Conservation (phyloP, 2,797 vertebrate genomes). For the Platalea minor region DNA sequence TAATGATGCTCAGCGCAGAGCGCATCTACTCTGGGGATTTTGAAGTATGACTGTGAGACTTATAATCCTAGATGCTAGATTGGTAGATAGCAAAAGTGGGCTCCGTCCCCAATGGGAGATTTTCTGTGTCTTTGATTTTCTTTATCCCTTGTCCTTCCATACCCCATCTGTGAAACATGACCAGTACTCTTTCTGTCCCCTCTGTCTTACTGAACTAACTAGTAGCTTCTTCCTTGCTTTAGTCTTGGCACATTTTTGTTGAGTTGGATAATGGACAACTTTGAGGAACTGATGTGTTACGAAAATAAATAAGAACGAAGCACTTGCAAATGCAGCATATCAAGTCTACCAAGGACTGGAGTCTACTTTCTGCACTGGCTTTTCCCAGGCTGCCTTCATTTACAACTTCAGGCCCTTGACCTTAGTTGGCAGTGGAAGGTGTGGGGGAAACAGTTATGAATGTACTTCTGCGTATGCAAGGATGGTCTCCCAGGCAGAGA, state of each 20-base stretch:
- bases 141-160: background rate
- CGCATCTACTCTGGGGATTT: background rate
- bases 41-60: background rate
- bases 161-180: background rate
- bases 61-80: rapidly evolving
- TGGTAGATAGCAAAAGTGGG: background rate
- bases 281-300: background rate
- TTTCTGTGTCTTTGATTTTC: background rate
- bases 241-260: background rate
- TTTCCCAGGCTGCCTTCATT: background rate
- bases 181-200: background rate
- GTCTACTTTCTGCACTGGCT: background rate
- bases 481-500: background rate
- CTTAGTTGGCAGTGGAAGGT: background rate
- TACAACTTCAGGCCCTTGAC: background rate
- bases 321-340: background rate
- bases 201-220: background rate
- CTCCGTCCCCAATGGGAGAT: background rate
- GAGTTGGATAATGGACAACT: background rate
- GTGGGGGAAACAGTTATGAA: background rate
- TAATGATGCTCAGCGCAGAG: background rate
- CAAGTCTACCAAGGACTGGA: background rate
- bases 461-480: background rate
- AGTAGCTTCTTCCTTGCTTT: background rate
- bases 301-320: background rate